Evolutionary conservation across 2,797 vertebrate genomes (phyloP).

Genomic region (Bufotes viridis): DNA sequence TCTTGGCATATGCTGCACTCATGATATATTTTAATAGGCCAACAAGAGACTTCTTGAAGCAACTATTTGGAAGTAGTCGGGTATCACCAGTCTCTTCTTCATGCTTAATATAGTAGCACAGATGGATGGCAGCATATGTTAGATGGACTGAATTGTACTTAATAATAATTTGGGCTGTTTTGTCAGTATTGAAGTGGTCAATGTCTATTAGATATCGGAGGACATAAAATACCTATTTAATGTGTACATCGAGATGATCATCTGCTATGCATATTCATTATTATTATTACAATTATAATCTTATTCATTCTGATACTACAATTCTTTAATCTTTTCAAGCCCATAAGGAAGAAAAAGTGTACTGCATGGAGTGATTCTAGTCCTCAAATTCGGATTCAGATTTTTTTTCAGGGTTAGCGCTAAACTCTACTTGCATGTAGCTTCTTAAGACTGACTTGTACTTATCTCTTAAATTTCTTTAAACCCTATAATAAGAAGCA

Average conservation of each 20-base stretch:
- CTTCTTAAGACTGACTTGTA: background rate
- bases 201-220: background rate
- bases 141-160: slow-evolving; percentile 5
- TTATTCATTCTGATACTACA: background rate
- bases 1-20: slow-evolving; percentile 43
- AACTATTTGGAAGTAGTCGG: slow-evolving; percentile 43
- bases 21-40: slow-evolving; percentile 53
- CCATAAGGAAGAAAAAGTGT: background rate
- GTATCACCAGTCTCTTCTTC: slow-evolving; percentile 32
- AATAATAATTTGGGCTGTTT: slow-evolving; percentile 18
- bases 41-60: slow-evolving; percentile 53
- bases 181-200: slow-evolving; percentile 11
- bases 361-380: background rate
- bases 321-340: slow-evolving; percentile 29
- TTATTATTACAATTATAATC: slow-evolving; percentile 12
- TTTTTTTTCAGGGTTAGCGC: background rate
- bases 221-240: background rate
- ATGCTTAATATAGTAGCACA: slow-evolving; percentile 54
- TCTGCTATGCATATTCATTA: background rate
- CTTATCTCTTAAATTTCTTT: background rate
- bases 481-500: background rate
- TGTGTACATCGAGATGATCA: slow-evolving; percentile 13
- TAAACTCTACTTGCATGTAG: background rate
- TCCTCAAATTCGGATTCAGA: background rate
- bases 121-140: slow-evolving; percentile 52